Evolutionary conservation across 2,888 invertebrate species (phyloP), one percentile per base, ranked within the genome.

Genomic region (Luperina testacea): DNA sequence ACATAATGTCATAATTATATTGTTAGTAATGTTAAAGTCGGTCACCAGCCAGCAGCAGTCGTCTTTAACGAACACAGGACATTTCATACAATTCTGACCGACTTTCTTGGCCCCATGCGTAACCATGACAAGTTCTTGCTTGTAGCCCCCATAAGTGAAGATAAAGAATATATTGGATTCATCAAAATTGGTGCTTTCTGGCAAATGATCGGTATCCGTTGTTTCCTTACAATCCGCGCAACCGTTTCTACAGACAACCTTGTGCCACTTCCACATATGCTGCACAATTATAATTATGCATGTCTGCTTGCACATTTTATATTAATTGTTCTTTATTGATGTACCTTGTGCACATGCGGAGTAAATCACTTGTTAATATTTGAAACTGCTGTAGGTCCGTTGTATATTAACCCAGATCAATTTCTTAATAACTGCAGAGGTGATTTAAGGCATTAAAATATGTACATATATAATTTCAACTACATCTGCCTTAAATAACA

Each of bases 191-290:
- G 74, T 82, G 84, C 88, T 93, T 92, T 91, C 90, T 80, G 90
- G 84, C 85, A 92, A 93, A 94, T 92, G 69, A 90, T 90, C 83
- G 79, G 86, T 90, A 92, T 93, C 92, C 92, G 92, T 89, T 92
- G 90, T 93, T 94, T 92, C 91, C 90, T 91, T 92, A 90, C 87
- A 88, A 87, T 80, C 88, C 85, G 88, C 84, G 86, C 87, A 79
- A 89, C 89, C 90, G 90, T 95, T 95, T 94, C 94, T 94, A 93
- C 93, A 88, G 84, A 90, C 91, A 94, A 88, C 95, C 95, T 95
- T 95, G 95, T 94, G 91, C 95, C 90, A 94, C 93, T 94, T 95
- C 91, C 90, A 92, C 91, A 90, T 91, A 90, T 91, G 90, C 89
- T 91, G 91, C 92, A 90, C 92, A 92, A 92, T 91, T 90, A 80